phyloP scores from a whole-genome alignment of 2,113 vertebrate species.

The Lycaon pictus region DNA sequence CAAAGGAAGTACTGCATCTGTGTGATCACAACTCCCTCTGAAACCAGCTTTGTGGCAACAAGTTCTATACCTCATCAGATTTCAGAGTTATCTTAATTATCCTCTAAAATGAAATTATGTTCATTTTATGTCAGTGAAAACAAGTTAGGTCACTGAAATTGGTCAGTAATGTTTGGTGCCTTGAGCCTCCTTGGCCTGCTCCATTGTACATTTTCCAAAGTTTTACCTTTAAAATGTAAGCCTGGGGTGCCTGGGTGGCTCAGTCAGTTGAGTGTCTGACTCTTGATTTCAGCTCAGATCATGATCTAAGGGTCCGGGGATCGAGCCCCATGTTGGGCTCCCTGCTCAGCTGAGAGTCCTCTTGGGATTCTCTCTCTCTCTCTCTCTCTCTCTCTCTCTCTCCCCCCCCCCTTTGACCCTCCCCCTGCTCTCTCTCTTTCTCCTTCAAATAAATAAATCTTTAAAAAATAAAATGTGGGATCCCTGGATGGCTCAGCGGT shows the following conservation, averaged over 20 bases:
- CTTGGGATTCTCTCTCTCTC: neutral
- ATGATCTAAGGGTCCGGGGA: neutral
- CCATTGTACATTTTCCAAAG: neutral
- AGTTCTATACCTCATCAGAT: neutral
- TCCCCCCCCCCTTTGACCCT: too few species aligned
- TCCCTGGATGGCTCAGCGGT: too few species aligned
- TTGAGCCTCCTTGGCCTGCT: neutral
- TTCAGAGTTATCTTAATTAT: neutral
- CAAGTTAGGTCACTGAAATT: neutral
- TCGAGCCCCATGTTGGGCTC: neutral
- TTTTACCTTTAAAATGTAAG: neutral
- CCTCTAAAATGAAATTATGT: neutral
- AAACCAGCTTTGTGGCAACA: neutral
- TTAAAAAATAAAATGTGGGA: neutral
- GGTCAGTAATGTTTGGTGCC: neutral
- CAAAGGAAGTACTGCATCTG: neutral
- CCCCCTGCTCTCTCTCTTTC: neutral
- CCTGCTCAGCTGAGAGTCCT: neutral
- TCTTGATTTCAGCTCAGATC: neutral
- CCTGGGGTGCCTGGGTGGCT: neutral
- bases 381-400: neutral
- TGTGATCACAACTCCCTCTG: neutral
- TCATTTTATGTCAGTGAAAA: neutral
- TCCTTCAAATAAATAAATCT: neutral
- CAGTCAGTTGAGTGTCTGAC: neutral